These are phyloP conservation scores for Nephrotoma flavescens DNA, from an alignment of 2,888 invertebrate genomes.

Conservation along the genomic window DNA sequence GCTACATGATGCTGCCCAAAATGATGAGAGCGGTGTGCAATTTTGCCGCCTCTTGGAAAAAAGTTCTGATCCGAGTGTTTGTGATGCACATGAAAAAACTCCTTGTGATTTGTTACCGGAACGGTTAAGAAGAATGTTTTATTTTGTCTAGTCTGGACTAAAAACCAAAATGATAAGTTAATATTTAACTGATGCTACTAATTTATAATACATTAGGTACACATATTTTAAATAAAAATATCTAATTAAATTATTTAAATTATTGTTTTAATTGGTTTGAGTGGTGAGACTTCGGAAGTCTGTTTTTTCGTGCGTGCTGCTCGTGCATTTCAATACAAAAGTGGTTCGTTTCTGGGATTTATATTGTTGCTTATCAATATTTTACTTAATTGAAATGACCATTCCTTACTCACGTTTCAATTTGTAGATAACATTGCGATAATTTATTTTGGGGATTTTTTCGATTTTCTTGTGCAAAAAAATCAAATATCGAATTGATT, in stretches of 20 bases:
- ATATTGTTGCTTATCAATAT: neutral
- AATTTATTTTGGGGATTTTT: too few species aligned
- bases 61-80: neutral
- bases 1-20: neutral
- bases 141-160: neutral
- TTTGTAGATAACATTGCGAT: too few species aligned
- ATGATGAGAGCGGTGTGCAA: neutral
- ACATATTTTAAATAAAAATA: neutral
- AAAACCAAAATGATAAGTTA: neutral
- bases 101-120: neutral
- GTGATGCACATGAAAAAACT: neutral
- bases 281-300: too few species aligned
- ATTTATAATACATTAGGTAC: neutral
- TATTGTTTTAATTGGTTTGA: neutral
- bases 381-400: too few species aligned
- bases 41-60: neutral
- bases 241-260: neutral
- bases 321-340: too few species aligned
- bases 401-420: too few species aligned
- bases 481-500: too few species aligned
- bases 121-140: neutral
- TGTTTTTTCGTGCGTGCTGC: too few species aligned
- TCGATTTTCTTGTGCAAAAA: too few species aligned
- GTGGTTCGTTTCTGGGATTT: neutral
- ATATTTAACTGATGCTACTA: neutral